Evolutionary conservation across 2,797 vertebrate species (phyloP).

Genomic region (Dipus sagitta): DNA sequence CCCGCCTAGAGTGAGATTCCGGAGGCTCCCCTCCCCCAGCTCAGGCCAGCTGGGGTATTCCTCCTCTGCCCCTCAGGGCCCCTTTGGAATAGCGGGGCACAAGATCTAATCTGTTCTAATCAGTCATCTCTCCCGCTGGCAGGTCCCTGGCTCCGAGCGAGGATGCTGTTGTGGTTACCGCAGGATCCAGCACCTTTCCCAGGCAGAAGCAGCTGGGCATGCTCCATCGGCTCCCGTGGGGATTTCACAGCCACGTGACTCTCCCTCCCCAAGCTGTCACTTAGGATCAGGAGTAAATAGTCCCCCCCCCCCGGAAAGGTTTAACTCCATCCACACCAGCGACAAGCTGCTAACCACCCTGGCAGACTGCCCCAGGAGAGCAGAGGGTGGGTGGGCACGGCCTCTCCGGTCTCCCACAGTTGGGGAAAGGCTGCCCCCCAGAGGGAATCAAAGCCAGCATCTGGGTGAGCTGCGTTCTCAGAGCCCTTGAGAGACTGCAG

Average conservation of each 20-base stretch:
- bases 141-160: conserved; percentile 74
- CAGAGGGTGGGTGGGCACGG: background rate
- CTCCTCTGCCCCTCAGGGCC: conserved; percentile 11
- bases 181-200: conserved; percentile 84
- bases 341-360: conserved; percentile 57
- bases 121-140: conserved; percentile 76
- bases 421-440: conserved; percentile 44
- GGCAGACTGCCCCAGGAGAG: background rate
- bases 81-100: conserved; percentile 51
- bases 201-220: conserved; percentile 90
- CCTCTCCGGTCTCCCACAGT: background rate
- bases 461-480: background rate
- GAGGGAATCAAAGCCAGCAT: background rate
- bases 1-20: conserved; percentile 55
- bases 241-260: conserved; percentile 92
- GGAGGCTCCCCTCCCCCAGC: conserved; percentile 68
- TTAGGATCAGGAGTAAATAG: conserved; percentile 86
- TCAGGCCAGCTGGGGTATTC: conserved; percentile 70
- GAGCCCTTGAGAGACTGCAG: background rate
- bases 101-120: conserved; percentile 73
- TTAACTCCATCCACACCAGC: conserved; percentile 83
- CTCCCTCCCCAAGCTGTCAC: conserved; percentile 87
- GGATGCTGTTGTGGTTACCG: conserved; percentile 80
- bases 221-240: conserved; percentile 91
- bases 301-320: conserved; percentile 80